These are phyloP conservation scores for Lochmaea crataegi DNA, from an alignment of 2,888 invertebrate genomes.

Conservation along the genomic window DNA sequence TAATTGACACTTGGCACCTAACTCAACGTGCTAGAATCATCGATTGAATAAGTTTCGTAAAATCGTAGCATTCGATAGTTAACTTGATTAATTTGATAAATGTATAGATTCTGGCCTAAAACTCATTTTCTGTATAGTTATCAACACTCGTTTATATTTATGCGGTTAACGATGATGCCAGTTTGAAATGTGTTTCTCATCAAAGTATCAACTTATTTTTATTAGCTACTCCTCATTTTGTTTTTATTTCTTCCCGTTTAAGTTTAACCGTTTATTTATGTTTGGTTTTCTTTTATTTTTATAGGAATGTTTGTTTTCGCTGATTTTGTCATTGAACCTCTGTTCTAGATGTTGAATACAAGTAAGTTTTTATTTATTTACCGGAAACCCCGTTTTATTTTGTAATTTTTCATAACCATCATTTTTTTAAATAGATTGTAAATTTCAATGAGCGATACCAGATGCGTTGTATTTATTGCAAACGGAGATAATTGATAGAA, in stretches of 20 bases:
- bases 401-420: background rate
- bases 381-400: background rate
- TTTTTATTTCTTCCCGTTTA: conserved; percentile 54
- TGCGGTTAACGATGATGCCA: conserved; percentile 14
- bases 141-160: background rate
- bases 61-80: background rate
- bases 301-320: conserved; percentile 57
- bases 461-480: background rate
- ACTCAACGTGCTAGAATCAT: too few relatives aligned
- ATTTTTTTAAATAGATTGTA: background rate
- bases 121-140: conserved; percentile 6
- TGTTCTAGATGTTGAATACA: conserved; percentile 67
- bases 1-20: too few relatives aligned
- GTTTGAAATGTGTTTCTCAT: conserved; percentile 22
- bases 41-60: background rate
- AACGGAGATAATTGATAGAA: background rate
- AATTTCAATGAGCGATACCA: background rate
- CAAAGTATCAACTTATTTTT: conserved; percentile 36
- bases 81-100: background rate
- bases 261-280: conserved; percentile 62
- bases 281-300: conserved; percentile 64
- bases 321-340: conserved; percentile 43
- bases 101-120: conserved; percentile 2
- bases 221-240: conserved; percentile 53
- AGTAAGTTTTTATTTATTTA: conserved; percentile 67